Evolutionary conservation across 2,888 invertebrate species (phyloP).

Genomic region (Sialis lutaria): DNA sequence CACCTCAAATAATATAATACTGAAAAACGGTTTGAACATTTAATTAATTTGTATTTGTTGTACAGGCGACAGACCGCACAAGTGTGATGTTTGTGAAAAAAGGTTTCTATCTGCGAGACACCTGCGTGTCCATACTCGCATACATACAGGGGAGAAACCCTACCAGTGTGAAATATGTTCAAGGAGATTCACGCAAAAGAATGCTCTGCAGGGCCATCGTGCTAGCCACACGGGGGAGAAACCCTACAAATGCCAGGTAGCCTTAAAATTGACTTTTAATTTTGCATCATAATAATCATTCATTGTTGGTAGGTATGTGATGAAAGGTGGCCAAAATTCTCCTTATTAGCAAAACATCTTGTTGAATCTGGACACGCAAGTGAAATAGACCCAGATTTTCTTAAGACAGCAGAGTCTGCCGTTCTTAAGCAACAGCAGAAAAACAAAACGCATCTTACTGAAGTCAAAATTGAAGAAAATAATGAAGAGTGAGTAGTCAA

Average conservation of each 20-base stretch:
- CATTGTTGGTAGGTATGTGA: constrained; percentile 7
- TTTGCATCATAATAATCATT: neutral
- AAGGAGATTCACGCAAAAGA: constrained; percentile 11
- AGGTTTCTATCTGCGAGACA: constrained; percentile 14
- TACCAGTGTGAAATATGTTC: constrained; percentile 13
- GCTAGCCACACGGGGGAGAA: constrained; percentile 9
- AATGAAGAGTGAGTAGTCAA: neutral
- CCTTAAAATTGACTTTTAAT: neutral
- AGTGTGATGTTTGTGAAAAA: constrained; percentile 15
- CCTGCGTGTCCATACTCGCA: constrained; percentile 13
- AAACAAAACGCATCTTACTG: neutral
- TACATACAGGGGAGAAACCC: constrained; percentile 13
- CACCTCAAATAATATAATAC: too few relatives aligned
- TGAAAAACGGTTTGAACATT: neutral
- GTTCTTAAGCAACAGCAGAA: neutral
- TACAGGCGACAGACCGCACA: constrained; percentile 13
- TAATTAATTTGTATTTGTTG: neutral
- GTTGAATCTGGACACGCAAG: constrained; percentile 6
- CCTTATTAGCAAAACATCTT: constrained; percentile 6
- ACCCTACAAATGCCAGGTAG: constrained; percentile 7
- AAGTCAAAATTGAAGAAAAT: neutral
- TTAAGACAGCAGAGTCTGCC: neutral
- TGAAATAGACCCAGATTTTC: constrained; percentile 1
- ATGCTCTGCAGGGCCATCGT: constrained; percentile 11
- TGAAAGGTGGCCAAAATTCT: constrained; percentile 6